Conservation (phyloP, 2,888 invertebrate genomes). For the Epirrhoe alternata region DNA sequence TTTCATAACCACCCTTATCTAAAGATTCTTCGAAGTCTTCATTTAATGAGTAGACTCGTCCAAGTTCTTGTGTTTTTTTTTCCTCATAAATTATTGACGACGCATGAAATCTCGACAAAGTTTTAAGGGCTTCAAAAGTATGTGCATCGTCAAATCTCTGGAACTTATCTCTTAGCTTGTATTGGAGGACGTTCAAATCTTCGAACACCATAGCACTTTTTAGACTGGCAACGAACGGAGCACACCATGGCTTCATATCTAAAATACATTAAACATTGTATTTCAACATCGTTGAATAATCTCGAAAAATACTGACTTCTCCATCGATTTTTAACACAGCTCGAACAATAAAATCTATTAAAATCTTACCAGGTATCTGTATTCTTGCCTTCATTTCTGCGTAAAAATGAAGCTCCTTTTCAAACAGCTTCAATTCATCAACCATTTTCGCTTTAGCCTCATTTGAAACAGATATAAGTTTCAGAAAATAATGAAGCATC, state of each 20-base stretch:
- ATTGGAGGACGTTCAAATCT: constrained; percentile 68
- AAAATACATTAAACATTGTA: constrained; percentile 35
- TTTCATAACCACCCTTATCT: constrained; percentile 61
- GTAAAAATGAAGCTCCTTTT: constrained; percentile 71
- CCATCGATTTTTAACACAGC: not conserved
- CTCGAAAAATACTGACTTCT: too few relatives aligned
- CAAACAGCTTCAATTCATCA: constrained; percentile 64
- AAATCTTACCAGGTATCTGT: constrained; percentile 61
- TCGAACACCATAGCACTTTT: constrained; percentile 73
- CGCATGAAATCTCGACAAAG: constrained; percentile 81
- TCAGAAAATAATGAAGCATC: constrained; percentile 66
- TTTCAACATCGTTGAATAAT: not conserved
- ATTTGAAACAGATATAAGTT: constrained; percentile 68
- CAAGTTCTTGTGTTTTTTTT: constrained; percentile 59
- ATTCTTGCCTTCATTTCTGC: constrained; percentile 60
- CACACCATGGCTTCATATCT: constrained; percentile 70
- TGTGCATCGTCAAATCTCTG: constrained; percentile 76
- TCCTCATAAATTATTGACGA: constrained; percentile 82
- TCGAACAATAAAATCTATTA: not conserved
- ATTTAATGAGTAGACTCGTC: constrained; percentile 56
- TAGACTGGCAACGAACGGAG: constrained; percentile 59
- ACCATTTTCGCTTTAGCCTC: constrained; percentile 72
- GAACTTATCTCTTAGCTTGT: constrained; percentile 64
- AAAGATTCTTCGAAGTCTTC: constrained; percentile 60
- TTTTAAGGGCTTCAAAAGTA: constrained; percentile 72